A percentile compares a stretch with the other conserved stretches of the same genome.
Evolutionary conservation across 2,113 vertebrate species (phyloP).

Genomic region (Columbina picui): DNA sequence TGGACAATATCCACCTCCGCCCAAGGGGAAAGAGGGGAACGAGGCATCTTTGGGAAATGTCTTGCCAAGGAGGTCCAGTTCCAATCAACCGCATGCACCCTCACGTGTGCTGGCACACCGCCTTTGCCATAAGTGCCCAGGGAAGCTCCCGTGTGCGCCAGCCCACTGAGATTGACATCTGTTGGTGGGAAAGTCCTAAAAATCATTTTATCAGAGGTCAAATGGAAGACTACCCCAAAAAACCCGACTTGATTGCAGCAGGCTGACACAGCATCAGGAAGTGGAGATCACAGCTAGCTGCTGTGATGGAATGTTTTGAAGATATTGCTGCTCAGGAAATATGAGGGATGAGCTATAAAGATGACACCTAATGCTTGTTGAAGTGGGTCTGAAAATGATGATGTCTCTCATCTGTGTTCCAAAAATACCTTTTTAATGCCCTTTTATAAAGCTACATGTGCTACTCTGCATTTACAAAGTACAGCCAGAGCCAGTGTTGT

Average conservation of each 20-base stretch:
- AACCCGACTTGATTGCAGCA: neutral
- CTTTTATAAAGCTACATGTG: neutral
- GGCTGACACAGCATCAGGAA: rapidly evolving
- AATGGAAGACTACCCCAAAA: neutral
- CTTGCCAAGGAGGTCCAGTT: neutral
- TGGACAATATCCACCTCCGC: neutral
- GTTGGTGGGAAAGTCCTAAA: neutral
- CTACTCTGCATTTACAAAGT: neutral
- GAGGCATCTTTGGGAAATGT: neutral
- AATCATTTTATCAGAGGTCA: neutral
- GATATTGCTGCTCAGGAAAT: neutral
- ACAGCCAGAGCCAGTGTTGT: neutral
- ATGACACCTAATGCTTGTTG: neutral
- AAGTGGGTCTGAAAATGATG: neutral
- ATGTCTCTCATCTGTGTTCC: neutral
- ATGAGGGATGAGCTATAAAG: neutral
- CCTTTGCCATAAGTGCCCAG: neutral
- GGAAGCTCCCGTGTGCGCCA: rapidly evolving
- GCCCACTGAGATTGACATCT: neutral
- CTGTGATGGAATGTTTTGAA: constrained; percentile 45
- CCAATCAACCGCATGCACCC: neutral
- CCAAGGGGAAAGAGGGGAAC: neutral
- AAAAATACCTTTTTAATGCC: neutral
- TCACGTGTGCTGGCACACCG: rapidly evolving
- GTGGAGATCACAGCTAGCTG: neutral